phyloP scores from a whole-genome alignment of 1,140 invertebrate genomes.

The Hylaeus volcanicus region DNA sequence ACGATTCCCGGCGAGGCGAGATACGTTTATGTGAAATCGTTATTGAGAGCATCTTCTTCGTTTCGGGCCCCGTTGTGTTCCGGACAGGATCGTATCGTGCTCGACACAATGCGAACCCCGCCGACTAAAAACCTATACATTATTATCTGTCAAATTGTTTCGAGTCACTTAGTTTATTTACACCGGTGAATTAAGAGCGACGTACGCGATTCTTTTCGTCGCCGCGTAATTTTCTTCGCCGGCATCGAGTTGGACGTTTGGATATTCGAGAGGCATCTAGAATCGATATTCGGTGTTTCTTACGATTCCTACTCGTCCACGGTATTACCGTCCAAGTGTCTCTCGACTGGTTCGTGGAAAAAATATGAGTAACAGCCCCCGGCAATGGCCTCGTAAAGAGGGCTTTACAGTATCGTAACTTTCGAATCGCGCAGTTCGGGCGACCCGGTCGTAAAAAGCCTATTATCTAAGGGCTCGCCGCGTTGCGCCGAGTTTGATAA shows the following conservation, averaged over 20 bases:
- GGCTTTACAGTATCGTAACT: conserved; percentile 70
- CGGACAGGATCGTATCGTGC: background rate
- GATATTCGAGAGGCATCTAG: no score
- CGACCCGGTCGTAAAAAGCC: conserved; percentile 62
- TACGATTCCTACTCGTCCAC: conserved; percentile 11
- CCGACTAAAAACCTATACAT: background rate
- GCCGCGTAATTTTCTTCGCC: no score
- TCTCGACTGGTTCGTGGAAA: conserved; percentile 54
- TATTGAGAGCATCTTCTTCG: background rate
- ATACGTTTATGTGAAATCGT: conserved; percentile 18
- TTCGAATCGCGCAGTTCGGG: conserved; percentile 60
- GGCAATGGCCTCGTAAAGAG: conserved; percentile 68
- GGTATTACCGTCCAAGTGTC: conserved; percentile 53
- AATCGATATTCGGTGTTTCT: background rate
- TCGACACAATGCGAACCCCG: background rate
- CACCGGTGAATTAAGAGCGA: background rate
- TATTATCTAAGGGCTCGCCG: conserved; percentile 66
- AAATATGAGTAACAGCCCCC: conserved; percentile 65
- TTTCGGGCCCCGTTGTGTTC: no score
- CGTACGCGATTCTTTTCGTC: no score
- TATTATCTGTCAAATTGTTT: background rate
- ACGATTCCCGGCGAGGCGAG: conserved; percentile 3
- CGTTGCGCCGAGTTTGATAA: conserved; percentile 50
- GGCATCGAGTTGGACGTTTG: no score
- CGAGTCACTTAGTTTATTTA: background rate